Percentiles rank a stretch among this genome's conserved stretches.
Conservation (phyloP, 1,140 invertebrate species). For the Sinonovacula constricta region DNA sequence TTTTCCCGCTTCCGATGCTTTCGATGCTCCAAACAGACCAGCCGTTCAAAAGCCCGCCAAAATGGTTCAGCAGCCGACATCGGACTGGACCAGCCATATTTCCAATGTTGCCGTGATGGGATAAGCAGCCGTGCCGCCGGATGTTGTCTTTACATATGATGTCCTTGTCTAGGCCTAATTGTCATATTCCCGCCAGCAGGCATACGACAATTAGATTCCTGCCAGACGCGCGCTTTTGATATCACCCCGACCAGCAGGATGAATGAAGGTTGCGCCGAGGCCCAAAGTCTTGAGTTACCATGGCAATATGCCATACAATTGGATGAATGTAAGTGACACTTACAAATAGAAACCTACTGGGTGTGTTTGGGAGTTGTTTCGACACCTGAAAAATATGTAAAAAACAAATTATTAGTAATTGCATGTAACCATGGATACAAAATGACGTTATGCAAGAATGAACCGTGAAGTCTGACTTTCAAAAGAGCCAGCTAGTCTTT, state of each 20-base stretch:
- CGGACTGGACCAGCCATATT: background rate
- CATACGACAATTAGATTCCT: background rate
- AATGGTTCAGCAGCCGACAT: too few species aligned
- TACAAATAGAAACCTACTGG: conserved; percentile 72
- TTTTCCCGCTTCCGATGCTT: too few species aligned
- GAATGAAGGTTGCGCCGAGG: background rate
- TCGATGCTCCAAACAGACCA: too few species aligned
- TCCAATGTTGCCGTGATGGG: background rate
- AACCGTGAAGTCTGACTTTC: background rate
- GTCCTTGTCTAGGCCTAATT: too few species aligned
- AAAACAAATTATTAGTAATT: conserved; percentile 25
- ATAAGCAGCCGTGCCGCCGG: background rate
- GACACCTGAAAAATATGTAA: conserved; percentile 53
- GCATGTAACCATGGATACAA: background rate
- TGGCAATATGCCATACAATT: conserved; percentile 77
- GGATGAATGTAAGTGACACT: conserved; percentile 68
- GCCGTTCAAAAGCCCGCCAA: too few species aligned
- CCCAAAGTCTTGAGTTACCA: conserved; percentile 46
- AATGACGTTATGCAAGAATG: background rate
- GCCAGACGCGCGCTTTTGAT: background rate
- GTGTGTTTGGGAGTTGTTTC: conserved; percentile 61
- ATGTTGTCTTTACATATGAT: background rate
- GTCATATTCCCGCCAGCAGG: conserved; percentile 30
- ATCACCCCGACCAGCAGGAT: conserved; percentile 28
- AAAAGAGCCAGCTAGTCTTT: background rate